A percentile compares a stretch with the other conserved stretches of the same genome.
Conservation (phyloP, 2,888 invertebrate genomes). For the Alentia gelatinosa region DNA sequence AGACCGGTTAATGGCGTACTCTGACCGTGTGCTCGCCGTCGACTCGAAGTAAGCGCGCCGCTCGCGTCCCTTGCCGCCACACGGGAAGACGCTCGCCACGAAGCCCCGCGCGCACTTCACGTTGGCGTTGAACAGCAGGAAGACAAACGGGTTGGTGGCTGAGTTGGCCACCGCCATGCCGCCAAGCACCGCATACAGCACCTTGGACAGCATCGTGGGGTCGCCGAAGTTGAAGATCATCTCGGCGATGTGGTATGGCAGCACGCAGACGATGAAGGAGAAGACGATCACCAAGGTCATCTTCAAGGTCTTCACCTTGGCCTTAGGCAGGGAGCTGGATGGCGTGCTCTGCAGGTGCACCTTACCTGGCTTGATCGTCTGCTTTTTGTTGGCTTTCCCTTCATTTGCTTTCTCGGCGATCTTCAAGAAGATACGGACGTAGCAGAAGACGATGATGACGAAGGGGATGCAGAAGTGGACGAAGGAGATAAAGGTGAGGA, state of each 20-base stretch:
- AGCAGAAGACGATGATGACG: constrained; percentile 75
- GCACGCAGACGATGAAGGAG: constrained; percentile 77
- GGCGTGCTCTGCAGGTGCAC: constrained; percentile 76
- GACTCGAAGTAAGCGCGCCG: constrained; percentile 47
- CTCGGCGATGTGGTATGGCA: constrained; percentile 79
- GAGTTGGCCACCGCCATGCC: constrained; percentile 79
- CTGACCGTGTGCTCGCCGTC: constrained; percentile 53
- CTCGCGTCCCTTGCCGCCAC: background rate
- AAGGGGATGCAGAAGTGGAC: constrained; percentile 77
- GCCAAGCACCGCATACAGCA: constrained; percentile 73
- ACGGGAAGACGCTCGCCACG: constrained; percentile 32
- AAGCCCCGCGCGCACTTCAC: constrained; percentile 47
- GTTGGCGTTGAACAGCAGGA: constrained; percentile 77
- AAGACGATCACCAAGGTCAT: constrained; percentile 80
- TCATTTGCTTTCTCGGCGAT: constrained; percentile 76
- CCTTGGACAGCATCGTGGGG: constrained; percentile 65
- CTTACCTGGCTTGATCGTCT: constrained; percentile 71
- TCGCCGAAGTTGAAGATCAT: constrained; percentile 78
- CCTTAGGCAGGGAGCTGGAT: constrained; percentile 77
- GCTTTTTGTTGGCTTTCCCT: constrained; percentile 64
- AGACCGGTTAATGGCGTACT: constrained; percentile 49
- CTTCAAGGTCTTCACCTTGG: constrained; percentile 80
- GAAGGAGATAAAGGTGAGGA: constrained; percentile 72
- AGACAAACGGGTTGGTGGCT: constrained; percentile 78
- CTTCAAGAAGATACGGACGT: constrained; percentile 78